Percentiles rank a stretch among this genome's conserved stretches.
Evolutionary conservation across 2,888 invertebrate genomes (phyloP).

Genomic region (Strigamia crassipes): DNA sequence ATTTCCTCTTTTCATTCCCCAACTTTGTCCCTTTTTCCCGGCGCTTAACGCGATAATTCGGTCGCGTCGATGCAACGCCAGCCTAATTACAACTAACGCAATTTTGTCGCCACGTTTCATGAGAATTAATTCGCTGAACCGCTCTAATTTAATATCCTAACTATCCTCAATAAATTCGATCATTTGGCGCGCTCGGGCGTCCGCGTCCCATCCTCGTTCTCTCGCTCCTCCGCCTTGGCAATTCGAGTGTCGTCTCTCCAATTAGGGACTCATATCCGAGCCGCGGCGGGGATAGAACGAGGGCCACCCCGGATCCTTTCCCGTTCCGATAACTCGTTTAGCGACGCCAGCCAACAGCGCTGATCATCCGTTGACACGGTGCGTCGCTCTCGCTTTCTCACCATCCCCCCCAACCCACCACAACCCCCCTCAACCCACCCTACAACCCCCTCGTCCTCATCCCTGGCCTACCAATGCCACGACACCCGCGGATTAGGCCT

Average conservation of each 20-base stretch:
- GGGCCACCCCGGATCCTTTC: background rate
- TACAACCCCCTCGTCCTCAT: background rate
- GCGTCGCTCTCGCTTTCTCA: background rate
- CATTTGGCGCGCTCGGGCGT: constrained; percentile 46
- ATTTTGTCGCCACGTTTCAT: constrained; percentile 50
- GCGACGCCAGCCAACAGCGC: constrained; percentile 38
- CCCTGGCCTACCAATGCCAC: constrained; percentile 36
- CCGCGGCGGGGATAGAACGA: constrained; percentile 6
- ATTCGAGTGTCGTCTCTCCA: constrained; percentile 43
- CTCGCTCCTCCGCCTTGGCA: constrained; percentile 6
- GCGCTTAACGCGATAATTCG: constrained; percentile 29
- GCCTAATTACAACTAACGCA: constrained; percentile 50
- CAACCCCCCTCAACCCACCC: background rate
- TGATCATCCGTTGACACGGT: constrained; percentile 42
- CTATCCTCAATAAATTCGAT: constrained; percentile 50
- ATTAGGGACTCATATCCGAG: constrained; percentile 40
- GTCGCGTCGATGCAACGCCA: constrained; percentile 19
- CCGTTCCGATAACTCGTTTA: constrained; percentile 18
- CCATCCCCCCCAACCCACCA: background rate
- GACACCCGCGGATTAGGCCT: constrained; percentile 40
- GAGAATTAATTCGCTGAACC: constrained; percentile 51
- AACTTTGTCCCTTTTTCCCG: background rate
- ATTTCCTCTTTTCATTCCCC: background rate
- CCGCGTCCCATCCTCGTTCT: constrained; percentile 22
- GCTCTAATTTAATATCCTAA: constrained; percentile 51